These are phyloP conservation scores for Cydia strobilella DNA, from an alignment of 1,140 invertebrate species.

Conservation along the genomic window DNA sequence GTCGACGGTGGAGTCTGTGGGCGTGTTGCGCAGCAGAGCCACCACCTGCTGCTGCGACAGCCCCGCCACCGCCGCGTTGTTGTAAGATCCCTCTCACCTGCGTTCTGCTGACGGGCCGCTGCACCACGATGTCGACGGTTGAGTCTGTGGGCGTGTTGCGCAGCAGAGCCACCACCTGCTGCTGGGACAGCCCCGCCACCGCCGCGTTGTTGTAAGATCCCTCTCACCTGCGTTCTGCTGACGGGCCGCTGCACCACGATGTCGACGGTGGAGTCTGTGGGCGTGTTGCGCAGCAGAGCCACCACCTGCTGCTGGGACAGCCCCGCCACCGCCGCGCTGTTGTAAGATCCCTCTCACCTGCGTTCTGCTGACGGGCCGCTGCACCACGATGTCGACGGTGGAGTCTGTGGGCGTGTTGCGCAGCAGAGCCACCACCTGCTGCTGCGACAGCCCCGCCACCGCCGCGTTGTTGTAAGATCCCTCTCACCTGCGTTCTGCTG, in stretches of 20 bases:
- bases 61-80: constrained; percentile 93
- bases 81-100: too few relatives aligned
- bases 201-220: constrained; percentile 92
- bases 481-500: constrained; percentile 56
- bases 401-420: constrained; percentile 91
- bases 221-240: constrained; percentile 56
- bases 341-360: too few relatives aligned
- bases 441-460: constrained; percentile 95
- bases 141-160: constrained; percentile 91
- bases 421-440: constrained; percentile 93
- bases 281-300: constrained; percentile 89
- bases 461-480: constrained; percentile 92
- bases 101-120: constrained; percentile 82
- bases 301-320: constrained; percentile 97
- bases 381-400: constrained; percentile 93
- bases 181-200: constrained; percentile 95
- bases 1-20: constrained; percentile 90
- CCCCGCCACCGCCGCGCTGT: constrained; percentile 93
- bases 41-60: constrained; percentile 97
- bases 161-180: constrained; percentile 93
- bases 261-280: constrained; percentile 90
- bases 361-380: constrained; percentile 82
- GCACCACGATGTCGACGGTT: constrained; percentile 93
- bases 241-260: constrained; percentile 93
- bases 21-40: constrained; percentile 89